Conservation (phyloP, 2,888 invertebrate genomes). For the Drosophila meridionalis region DNA sequence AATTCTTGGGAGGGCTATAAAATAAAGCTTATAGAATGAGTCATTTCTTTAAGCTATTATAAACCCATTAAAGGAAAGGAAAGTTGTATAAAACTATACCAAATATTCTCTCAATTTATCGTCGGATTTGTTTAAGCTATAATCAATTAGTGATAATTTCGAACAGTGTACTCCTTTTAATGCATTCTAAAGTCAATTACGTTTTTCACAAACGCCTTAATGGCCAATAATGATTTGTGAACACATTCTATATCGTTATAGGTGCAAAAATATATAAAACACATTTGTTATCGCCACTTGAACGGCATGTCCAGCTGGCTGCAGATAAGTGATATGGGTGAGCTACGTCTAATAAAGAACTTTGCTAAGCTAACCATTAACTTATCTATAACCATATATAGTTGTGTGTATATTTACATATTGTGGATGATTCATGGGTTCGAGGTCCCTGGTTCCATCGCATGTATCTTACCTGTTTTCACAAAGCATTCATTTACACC, state of each 20-base stretch:
- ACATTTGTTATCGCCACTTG: constrained; percentile 13
- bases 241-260: background rate
- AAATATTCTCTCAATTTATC: too few relatives aligned
- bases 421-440: constrained; percentile 1
- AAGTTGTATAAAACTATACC: too few relatives aligned
- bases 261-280: background rate
- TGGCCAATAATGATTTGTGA: constrained; percentile 4
- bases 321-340: constrained; percentile 10
- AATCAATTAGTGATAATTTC: background rate
- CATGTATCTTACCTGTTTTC: constrained; percentile 34
- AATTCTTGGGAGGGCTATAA: too few relatives aligned
- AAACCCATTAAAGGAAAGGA: too few relatives aligned
- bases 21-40: too few relatives aligned
- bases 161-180: background rate
- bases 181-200: background rate
- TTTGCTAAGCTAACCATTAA: constrained; percentile 5
- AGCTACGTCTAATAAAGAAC: constrained; percentile 13
- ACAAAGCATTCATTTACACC: constrained; percentile 14
- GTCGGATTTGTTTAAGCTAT: background rate
- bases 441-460: background rate
- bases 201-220: background rate
- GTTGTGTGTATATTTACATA: constrained; percentile 6
- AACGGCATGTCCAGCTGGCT: background rate
- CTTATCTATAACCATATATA: constrained; percentile 15
- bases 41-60: too few relatives aligned